These are phyloP conservation scores for Plumapathes pennacea DNA, from an alignment of 92 coral and sea anemone species.

Conservation along the genomic window DNA sequence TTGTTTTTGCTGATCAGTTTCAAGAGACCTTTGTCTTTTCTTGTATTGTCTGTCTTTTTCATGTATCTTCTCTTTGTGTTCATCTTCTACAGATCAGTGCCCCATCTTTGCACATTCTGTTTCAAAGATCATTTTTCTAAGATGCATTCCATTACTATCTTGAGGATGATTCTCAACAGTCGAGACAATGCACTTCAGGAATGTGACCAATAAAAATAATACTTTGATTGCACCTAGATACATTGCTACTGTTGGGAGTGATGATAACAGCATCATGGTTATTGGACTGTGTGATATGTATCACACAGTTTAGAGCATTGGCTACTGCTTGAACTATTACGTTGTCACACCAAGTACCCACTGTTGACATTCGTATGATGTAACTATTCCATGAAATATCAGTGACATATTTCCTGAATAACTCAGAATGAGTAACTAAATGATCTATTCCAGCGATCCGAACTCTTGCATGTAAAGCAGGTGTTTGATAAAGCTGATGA, in stretches of 20 bases:
- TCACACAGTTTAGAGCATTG: conserved; percentile 35
- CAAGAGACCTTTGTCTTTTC: neutral
- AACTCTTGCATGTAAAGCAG: too few species aligned
- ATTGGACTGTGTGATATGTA: conserved; percentile 17
- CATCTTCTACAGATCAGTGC: too few species aligned
- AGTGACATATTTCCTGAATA: conserved; percentile 9
- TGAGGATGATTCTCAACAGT: conserved; percentile 7
- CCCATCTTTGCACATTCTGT: too few species aligned
- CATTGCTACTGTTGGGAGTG: conserved; percentile 22
- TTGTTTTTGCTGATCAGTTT: conserved; percentile 29
- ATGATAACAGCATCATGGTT: conserved; percentile 5
- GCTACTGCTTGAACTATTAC: conserved; percentile 49
- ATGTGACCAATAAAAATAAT: conserved; percentile 27
- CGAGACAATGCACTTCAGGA: conserved; percentile 10
- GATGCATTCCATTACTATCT: neutral
- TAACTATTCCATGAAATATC: conserved; percentile 22
- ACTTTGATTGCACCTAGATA: neutral
- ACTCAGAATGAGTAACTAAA: conserved; percentile 14
- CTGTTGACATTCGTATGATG: conserved; percentile 45
- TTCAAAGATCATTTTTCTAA: neutral
- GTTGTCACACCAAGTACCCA: conserved; percentile 58
- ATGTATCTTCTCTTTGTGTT: conserved; percentile 22
- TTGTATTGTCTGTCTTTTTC: conserved; percentile 7
- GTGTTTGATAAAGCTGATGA: conserved; percentile 1
- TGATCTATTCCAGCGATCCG: too few species aligned